Evolutionary conservation across 2,797 vertebrate species (phyloP), one percentile per base, ranked within the genome.

Genomic region (Schizothorax lantsangensis): DNA sequence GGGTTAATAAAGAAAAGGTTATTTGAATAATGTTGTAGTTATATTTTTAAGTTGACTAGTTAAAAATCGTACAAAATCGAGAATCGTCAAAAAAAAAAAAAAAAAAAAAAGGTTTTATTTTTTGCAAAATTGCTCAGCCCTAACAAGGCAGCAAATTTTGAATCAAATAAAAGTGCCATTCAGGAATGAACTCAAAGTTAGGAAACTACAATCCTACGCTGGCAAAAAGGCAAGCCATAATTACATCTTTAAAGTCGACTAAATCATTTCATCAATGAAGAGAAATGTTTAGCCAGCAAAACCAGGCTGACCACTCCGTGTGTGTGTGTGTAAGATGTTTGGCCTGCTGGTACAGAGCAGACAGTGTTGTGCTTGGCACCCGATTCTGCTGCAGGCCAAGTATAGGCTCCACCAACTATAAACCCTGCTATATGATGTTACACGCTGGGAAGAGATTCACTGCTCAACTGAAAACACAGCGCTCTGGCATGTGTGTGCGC

Each of bases 231-330:
- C 12, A 72, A 68, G 19, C 82, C 49, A 64, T 90, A 88, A 90
- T 90, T 81, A 90, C 59, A 80, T 43, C 75, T 72, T 87, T 87
- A 47, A 73, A 77, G 23, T 38, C 47, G 15, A 72, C 43, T 72
- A 47, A 33, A 83, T 66, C 71, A 83, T 79, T 43, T 68, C 33
- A 11, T 10, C 68, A 21, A 17, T 2, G 57, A 49, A 81, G 43
- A 83, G 86, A 91, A 88, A 59, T 57, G 77, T 87, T 86, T 83
- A 86, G 72, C 26, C 88, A 88, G 85, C 86, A 88, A 74, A 88
- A 90, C 47, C 33, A n/a, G 78, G 57, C 79, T 85, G 81, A 87
- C 74, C 73, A 40, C 74, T 79, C 9, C 54, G 47, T 59, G 45
- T 49, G 45, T 19, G 26, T 57, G 33, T n/a, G 43, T 49, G 36